Conservation (phyloP, 2,888 invertebrate species). For the Acleris literana region DNA sequence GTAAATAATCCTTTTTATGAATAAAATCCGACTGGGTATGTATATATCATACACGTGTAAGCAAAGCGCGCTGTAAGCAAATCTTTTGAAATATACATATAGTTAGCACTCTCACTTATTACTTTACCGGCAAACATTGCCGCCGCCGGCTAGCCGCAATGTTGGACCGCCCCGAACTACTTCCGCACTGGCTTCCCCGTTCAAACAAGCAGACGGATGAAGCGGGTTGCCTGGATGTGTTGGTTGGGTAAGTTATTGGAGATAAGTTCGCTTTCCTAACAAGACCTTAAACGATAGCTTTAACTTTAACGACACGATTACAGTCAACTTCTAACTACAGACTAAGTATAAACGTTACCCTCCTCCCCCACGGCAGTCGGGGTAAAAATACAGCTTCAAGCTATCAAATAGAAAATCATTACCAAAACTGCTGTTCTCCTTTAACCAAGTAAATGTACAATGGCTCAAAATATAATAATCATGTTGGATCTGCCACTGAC, state of each 20-base stretch:
- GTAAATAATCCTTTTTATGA: too few species aligned
- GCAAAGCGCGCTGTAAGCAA: too few species aligned
- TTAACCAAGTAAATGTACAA: not conserved
- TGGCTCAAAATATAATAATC: slow-evolving; percentile 21
- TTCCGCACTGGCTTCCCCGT: slow-evolving; percentile 12
- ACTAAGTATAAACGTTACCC: too few species aligned
- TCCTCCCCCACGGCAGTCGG: too few species aligned
- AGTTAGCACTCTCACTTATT: too few species aligned
- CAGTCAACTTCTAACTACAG: not conserved
- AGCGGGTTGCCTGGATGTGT: slow-evolving; percentile 7
- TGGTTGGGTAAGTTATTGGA: slow-evolving; percentile 1
- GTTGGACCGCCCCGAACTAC: slow-evolving; percentile 3
- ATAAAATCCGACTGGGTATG: too few species aligned
- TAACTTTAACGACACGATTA: too few species aligned
- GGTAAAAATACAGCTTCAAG: too few species aligned
- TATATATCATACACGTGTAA: too few species aligned
- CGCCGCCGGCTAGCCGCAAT: slow-evolving; percentile 2
- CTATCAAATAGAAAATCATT: too few species aligned
- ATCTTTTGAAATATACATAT: too few species aligned
- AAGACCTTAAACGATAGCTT: not conserved
- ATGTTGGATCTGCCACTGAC: slow-evolving; percentile 44
- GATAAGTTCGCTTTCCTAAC: not conserved
- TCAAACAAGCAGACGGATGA: slow-evolving; percentile 13
- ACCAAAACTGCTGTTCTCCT: too few species aligned
- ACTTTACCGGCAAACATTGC: slow-evolving; percentile 3